phyloP scores from a whole-genome alignment of 2,113 vertebrate genomes.

The Ophthalmolycus amberensis region DNA sequence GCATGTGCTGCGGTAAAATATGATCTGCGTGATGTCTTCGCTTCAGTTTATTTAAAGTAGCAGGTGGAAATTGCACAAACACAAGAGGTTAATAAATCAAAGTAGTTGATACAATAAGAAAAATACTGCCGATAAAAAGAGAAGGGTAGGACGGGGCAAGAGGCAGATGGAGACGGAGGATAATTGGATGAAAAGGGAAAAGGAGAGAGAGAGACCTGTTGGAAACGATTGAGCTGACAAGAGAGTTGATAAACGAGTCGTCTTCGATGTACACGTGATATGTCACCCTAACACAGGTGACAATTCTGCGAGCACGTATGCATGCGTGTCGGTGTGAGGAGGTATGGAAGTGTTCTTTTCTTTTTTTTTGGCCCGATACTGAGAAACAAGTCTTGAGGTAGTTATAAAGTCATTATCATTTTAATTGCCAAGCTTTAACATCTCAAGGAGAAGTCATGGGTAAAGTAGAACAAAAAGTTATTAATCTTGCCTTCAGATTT shows the following conservation, averaged over 20 bases:
- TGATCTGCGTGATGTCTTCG: slow-evolving; percentile 11
- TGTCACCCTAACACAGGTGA: slow-evolving; percentile 3
- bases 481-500: slow-evolving; percentile 30
- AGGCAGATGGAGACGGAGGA: background rate
- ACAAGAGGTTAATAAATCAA: slow-evolving; percentile 6
- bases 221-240: background rate
- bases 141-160: background rate
- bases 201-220: background rate
- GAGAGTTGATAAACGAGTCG: background rate
- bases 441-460: slow-evolving; percentile 33
- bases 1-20: background rate
- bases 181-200: background rate
- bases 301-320: background rate
- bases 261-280: background rate
- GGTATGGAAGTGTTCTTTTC: background rate
- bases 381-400: slow-evolving; percentile 14
- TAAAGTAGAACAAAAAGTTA: slow-evolving; percentile 36
- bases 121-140: background rate
- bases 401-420: slow-evolving; percentile 47
- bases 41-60: slow-evolving; percentile 14
- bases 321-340: background rate
- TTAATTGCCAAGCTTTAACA: slow-evolving; percentile 39
- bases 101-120: background rate
- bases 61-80: slow-evolving; percentile 7
- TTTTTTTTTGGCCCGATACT: background rate